Conservation (phyloP, 2,113 vertebrate genomes). For the Neoarius graeffei region DNA sequence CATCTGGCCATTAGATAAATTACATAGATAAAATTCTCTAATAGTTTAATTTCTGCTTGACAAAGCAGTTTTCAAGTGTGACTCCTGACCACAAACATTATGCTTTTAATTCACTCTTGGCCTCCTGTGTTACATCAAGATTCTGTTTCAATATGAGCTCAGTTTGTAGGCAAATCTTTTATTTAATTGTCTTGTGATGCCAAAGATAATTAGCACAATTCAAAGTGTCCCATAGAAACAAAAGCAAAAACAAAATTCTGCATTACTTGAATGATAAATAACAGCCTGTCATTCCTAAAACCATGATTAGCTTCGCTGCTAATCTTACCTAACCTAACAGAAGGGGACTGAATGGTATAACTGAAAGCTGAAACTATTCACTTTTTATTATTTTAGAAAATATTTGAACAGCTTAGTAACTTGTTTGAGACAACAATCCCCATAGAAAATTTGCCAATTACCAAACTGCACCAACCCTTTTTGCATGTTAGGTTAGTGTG, state of each 20-base stretch:
- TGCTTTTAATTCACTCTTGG: constrained; percentile 3
- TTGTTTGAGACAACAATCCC: background rate
- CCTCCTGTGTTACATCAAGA: constrained; percentile 18
- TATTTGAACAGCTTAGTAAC: background rate
- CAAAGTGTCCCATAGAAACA: background rate
- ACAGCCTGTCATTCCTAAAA: background rate
- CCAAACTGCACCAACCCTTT: no score
- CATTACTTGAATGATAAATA: background rate
- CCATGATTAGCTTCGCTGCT: background rate
- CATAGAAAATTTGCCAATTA: no score
- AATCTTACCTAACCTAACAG: background rate
- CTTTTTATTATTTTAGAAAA: background rate
- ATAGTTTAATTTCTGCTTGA: constrained; percentile 38
- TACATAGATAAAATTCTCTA: constrained; percentile 39
- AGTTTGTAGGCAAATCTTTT: constrained; percentile 25
- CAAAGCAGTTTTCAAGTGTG: constrained; percentile 34
- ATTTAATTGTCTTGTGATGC: constrained; percentile 30
- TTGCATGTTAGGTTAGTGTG: no score
- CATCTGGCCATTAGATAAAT: constrained; percentile 44
- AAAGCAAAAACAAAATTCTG: background rate
- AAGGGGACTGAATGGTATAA: background rate
- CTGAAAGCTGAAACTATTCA: background rate
- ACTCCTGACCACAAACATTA: background rate
- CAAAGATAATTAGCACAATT: constrained; percentile 2
- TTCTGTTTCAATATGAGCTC: background rate